Base-by-base conservation (phyloP, 2,888 invertebrate genomes). In the Hartigia nigra region DNA sequence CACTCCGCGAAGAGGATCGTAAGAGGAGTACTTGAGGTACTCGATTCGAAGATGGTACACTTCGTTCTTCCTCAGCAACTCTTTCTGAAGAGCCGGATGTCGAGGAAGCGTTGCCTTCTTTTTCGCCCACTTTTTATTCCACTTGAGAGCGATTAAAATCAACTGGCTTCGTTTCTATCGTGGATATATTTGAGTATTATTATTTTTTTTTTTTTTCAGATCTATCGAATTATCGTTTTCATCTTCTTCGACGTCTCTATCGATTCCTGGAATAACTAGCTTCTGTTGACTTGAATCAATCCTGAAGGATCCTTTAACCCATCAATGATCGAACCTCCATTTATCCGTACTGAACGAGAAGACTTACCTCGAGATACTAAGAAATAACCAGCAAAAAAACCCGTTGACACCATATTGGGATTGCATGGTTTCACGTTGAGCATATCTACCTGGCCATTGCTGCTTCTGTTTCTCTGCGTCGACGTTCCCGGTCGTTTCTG, bases 321-420 rank as follows among this genome's bases (percentile, higher is more conserved):
- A 23, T 9, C 55, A 55, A 55, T 55, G 23, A 23, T 55, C 23
- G 55, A 23, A 9, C 23, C 55, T 23, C 9, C 23, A 23, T 23
- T 55, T 55, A 9, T 55, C 9, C 55, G 23, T 55, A 55, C 23
- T 9, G 55, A 55, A 23, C 55, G 23, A 23, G 39, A 39, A 14
- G 55, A 55, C 55, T 34, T 34, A 23, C 23, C 9, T 74, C n/a
- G 75, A 12, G 55, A 80, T 76, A 80, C 77, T 81, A 84, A 79
- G 81, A 82, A 83, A 82, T 76, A 37, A 78, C 76, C 74, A 82
- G 78, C 72, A 81, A 84, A 84, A 84, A 85, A 86, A 84, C 84
- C 82, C 78, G 85, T 76, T 83, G 81, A 79, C 88, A 86, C 85
- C 87, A 88, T 88, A 87, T 84, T 85, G 88, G 82, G 85, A 55